Evolutionary conservation across 2,797 vertebrate species (phyloP).

Genomic region (Tympanoctomys barrerae): DNA sequence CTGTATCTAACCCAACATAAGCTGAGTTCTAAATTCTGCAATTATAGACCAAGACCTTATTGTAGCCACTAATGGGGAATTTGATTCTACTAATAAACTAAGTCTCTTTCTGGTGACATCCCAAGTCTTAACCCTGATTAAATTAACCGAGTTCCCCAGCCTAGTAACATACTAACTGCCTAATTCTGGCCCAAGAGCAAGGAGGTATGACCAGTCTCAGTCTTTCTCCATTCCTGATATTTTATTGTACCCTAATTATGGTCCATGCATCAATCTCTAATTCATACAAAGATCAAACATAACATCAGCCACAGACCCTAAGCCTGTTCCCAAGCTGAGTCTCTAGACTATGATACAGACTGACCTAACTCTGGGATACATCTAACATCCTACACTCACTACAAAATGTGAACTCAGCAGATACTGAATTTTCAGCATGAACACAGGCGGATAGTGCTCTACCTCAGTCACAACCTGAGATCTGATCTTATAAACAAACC

Average conservation of each 20-base stretch:
- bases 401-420: constrained; percentile 57
- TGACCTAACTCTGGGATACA: constrained; percentile 54
- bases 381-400: constrained; percentile 40
- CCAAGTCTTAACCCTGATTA: constrained; percentile 52
- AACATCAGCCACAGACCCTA: not conserved
- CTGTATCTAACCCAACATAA: not conserved
- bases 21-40: constrained; percentile 20
- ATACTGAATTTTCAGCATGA: constrained; percentile 32
- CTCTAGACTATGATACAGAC: constrained; percentile 30
- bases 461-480: constrained; percentile 70
- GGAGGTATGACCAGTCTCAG: not conserved
- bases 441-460: constrained; percentile 54
- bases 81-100: constrained; percentile 32
- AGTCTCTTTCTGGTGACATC: not conserved
- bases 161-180: not conserved
- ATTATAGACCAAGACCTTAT: constrained; percentile 35
- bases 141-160: not conserved
- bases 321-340: constrained; percentile 36
- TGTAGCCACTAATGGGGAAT: not conserved
- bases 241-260: not conserved
- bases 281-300: not conserved
- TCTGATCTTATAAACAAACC: constrained; percentile 75
- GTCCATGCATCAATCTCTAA: not conserved
- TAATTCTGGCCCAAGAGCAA: not conserved
- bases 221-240: not conserved